These are phyloP conservation scores for Conchocele bisecta DNA, from an alignment of 2,888 invertebrate species.

Conservation along the genomic window DNA sequence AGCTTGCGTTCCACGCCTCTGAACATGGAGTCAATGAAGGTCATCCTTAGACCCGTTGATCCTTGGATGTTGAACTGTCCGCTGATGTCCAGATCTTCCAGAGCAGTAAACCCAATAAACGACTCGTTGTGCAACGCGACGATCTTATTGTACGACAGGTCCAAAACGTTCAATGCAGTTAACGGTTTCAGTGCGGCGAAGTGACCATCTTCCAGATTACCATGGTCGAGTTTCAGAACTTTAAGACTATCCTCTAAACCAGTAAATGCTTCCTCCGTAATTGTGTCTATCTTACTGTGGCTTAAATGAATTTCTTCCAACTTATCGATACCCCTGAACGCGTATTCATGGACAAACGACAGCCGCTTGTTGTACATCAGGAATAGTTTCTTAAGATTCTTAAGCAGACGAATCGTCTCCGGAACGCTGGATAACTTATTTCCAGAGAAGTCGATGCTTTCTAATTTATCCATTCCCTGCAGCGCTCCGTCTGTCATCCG, in stretches of 20 bases:
- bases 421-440: constrained; percentile 43
- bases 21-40: constrained; percentile 54
- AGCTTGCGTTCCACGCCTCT: constrained; percentile 46
- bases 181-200: constrained; percentile 42
- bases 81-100: constrained; percentile 52
- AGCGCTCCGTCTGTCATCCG: constrained; percentile 32
- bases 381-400: constrained; percentile 33
- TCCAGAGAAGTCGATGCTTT: constrained; percentile 48
- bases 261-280: constrained; percentile 33
- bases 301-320: constrained; percentile 46
- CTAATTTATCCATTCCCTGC: constrained; percentile 31
- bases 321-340: constrained; percentile 31
- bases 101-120: constrained; percentile 44
- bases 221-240: constrained; percentile 32
- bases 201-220: constrained; percentile 43
- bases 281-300: constrained; percentile 38
- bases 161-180: constrained; percentile 24
- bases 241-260: constrained; percentile 44
- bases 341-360: constrained; percentile 46
- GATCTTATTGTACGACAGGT: constrained; percentile 55
- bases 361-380: constrained; percentile 42
- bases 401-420: constrained; percentile 32
- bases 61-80: constrained; percentile 23
- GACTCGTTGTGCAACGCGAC: constrained; percentile 57
- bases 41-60: constrained; percentile 5